Evolutionary conservation across 2,797 vertebrate species (phyloP), one percentile per base, ranked within the genome.

Genomic region (Agapornis canus): DNA sequence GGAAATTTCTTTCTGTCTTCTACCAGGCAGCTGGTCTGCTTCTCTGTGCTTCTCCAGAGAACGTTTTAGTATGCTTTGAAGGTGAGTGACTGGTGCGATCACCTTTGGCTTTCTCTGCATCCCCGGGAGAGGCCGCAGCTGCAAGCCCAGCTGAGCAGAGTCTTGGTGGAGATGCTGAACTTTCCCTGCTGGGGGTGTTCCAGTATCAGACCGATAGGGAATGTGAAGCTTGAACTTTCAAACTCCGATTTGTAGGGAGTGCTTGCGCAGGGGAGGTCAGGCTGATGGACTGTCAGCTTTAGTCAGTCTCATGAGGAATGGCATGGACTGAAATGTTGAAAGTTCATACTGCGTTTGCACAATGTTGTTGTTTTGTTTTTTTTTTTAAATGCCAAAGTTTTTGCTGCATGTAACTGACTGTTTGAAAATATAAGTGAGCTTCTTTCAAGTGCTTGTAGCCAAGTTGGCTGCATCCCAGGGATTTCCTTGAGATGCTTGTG

Each of bases 141-240:
- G 1, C 0, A 0, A 92, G 71, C 42, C 45, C 48, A 19, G 47
- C 51, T 54, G 32, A 60, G 49, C 3, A 1, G 61, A 47, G 10
- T 59, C 73, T 86, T 8, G 0, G 35, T 6, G 0, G 89, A 89
- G 52, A 71, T 18, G 42, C n/a, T 86, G 77, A 82, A 90, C 43
- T 93, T 96, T 39, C 66, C 73, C 31, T 86, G 52, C 86, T 90
- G 57, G 63, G 42, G 45, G 72, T 87, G 47, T 91, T 89, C 35
- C 7, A 32, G 13, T 80, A 63, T 64, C 35, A 78, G 49, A 42
- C 3, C 7, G 35, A 60, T 68, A 47, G 0, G 9, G 92, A 92
- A 78, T 65, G 61, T 81, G 85, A 92, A 88, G 82, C 68, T 78
- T 97, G 93, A 95, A 85, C 78, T 95, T 96, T 93, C 20, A 81